Percentiles rank a stretch among this genome's conserved stretches.
Evolutionary conservation across 2,888 invertebrate genomes (phyloP).

Genomic region (Lepeophtheirus nordmannii): DNA sequence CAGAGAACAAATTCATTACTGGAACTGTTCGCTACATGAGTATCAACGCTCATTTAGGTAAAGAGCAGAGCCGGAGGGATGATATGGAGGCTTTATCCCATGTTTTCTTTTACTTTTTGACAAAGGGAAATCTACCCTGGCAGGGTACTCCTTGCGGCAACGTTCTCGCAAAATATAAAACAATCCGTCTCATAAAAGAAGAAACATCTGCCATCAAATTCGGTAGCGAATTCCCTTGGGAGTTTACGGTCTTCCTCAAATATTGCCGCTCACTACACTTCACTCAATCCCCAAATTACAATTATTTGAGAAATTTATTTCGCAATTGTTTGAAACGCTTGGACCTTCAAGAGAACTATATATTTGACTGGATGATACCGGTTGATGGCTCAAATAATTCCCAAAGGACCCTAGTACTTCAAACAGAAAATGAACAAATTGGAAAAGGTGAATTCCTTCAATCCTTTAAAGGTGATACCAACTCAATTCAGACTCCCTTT

Average conservation of each 20-base stretch:
- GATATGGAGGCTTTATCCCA: conserved; percentile 19
- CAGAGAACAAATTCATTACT: conserved; percentile 19
- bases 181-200: conserved; percentile 13
- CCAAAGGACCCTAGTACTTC: background rate
- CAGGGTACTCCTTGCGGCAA: background rate
- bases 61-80: conserved; percentile 21
- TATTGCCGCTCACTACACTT: conserved; percentile 7
- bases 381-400: background rate
- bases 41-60: conserved; percentile 20
- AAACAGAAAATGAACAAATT: background rate
- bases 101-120: conserved; percentile 14
- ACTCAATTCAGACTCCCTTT: no score
- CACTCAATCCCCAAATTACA: conserved; percentile 11
- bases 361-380: conserved; percentile 14
- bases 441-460: background rate
- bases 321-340: conserved; percentile 10
- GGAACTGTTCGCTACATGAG: conserved; percentile 24
- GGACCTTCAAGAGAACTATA: conserved; percentile 1
- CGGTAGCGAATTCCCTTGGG: conserved; percentile 8
- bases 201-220: background rate
- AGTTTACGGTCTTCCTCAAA: conserved; percentile 11
- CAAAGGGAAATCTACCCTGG: conserved; percentile 7
- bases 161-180: background rate
- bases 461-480: no score
- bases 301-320: conserved; percentile 6